Base-by-base conservation (phyloP, 2,888 invertebrate genomes). In the Pachycephus smyrnensis region DNA sequence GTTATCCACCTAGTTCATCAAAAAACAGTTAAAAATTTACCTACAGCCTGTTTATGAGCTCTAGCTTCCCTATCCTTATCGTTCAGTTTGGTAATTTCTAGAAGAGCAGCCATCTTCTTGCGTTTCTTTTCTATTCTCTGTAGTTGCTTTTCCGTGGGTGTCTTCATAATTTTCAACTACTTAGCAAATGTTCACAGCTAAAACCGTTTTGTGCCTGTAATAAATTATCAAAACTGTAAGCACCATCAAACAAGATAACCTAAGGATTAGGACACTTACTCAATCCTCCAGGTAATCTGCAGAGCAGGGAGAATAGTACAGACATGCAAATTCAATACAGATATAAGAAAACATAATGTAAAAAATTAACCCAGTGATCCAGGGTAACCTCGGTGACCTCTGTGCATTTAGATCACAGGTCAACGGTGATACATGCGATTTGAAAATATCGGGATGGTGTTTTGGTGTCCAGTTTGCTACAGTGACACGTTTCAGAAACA, bases 101-200 rank as follows among this genome's bases (percentile, higher is more conserved):
- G 92, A 80, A 94, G 91, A 1, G 95, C 95, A 9, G 93, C 93
- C 88, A 94, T 92, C 91, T 95, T 95, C 88, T 93, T 94, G 87
- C 93, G 93, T 87, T 94, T 95, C 82, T 93, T 94, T 86, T 94
- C 94, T 79, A 93, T 90, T 80, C 94, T 93, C 84, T 92, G 91
- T 79, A 92, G 90, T 86, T 93, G 92, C 87, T 94, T 94, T 40
- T 92, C 85, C 68, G 92, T 92, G 74, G 90, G 86, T 75, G 90
- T 88, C 87, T 92, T 92, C 93, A 92, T 92, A 68, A 76, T 86
- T 77, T 76, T 74, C 33, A 15, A 33, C 31, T 31, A 31, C 31
- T 31, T 23, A 31, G 11, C 32, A 23, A 71, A 12, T 31, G 31
- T 35, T 33, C n/a, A 74, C 30, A 30, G 12, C n/a, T 30, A 36